Base-by-base conservation (phyloP, 2,888 invertebrate species). In the Tipula lateralis region DNA sequence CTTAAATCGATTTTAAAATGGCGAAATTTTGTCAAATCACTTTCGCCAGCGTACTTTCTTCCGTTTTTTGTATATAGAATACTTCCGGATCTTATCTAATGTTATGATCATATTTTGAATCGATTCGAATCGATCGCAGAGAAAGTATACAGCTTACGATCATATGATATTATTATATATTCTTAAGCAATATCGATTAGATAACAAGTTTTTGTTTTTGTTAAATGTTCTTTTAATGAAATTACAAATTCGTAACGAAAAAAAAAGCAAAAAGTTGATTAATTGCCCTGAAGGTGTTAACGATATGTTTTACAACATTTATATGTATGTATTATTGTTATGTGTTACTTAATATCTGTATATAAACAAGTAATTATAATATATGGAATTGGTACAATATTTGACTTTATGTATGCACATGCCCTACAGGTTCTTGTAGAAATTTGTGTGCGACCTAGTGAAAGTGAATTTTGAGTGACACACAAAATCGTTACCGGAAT, bases 271-370 rank as follows among this genome's bases (percentile, higher is more conserved):
- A 44, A 44, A 24, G 66, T 66, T 66, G 66, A 66, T 66, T 66
- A 66, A 66, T 66, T 66, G 66, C 66, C 66, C 66, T 1, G 66
- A 66, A 66, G 66, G 66, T 66, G 66, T 66, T 66, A 66, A 66
- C 66, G 66, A 66, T 66, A 66, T 66, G 66, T 66, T 66, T 66
- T 66, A 66, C 66, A 66, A 24, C 66, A 13, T 66, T 66, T 66
- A 24, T 66, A 24, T 66, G 9, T 66, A 7, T 24, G 13, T 66
- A 66, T 66, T 66, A 66, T 66, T 66, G 66, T 66, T 66, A 24
- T 66, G 66, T 66, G n/a, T 50, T 2, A n/a, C 24, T 24, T 24
- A 24, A 24, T 24, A 66, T 66, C 19, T 24, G 24, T 66, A 66
- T 24, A 66, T 24, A 66, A 66, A 66, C 66, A 24, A 24, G 66